Evolutionary conservation across 2,113 vertebrate species (phyloP).

Genomic region (Dicrurus megarhynchus): DNA sequence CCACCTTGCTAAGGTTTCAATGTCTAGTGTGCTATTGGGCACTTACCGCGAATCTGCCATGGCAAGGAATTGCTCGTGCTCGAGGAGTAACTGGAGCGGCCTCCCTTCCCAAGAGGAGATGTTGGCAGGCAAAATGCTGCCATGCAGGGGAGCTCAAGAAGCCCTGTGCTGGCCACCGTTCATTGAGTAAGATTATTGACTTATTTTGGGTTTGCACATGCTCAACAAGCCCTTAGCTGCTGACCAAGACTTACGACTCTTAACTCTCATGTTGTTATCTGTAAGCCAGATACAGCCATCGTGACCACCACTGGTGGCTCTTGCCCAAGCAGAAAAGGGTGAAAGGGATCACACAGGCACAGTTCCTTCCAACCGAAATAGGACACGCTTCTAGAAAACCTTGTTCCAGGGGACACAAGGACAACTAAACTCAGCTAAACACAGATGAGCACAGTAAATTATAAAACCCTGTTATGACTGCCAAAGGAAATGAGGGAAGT

Average conservation of each 20-base stretch:
- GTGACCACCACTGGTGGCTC: background rate
- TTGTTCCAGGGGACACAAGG: background rate
- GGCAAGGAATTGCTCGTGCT: background rate
- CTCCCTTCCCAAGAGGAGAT: background rate
- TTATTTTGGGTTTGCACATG: background rate
- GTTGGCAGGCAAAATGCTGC: fast-evolving
- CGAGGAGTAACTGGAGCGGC: background rate
- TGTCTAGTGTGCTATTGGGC: background rate
- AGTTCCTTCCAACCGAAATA: background rate
- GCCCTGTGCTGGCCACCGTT: too few species aligned
- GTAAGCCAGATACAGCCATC: background rate
- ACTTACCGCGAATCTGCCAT: fast-evolving
- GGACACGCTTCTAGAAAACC: background rate
- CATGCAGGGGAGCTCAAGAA: background rate
- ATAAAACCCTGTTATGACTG: background rate
- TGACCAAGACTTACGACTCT: background rate
- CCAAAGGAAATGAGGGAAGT: background rate
- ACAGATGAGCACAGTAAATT: background rate
- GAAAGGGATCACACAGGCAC: background rate
- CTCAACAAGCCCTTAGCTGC: fast-evolving
- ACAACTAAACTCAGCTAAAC: background rate
- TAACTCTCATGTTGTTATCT: background rate
- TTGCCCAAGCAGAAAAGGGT: background rate
- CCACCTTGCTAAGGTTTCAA: background rate
- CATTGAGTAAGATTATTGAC: background rate